phyloP scores from a whole-genome alignment of 2,113 vertebrate species.

The Tychaedon coryphoeus region DNA sequence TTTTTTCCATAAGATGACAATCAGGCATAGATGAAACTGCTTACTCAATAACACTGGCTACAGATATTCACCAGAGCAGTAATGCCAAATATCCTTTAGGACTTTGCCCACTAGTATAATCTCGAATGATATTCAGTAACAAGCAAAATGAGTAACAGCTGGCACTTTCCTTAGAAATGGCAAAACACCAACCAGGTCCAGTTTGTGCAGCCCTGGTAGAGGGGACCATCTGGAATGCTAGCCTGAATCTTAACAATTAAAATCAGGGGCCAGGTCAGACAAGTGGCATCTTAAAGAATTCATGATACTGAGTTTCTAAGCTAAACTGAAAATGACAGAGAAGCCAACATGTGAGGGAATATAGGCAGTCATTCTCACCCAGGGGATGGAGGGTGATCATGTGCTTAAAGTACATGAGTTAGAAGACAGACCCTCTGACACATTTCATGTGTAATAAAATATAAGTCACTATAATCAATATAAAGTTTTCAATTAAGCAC shows the following conservation, averaged over 20 bases:
- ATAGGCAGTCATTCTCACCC: not conserved
- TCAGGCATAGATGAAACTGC: not conserved
- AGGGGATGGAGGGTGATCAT: not conserved
- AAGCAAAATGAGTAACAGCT: constrained; percentile 39
- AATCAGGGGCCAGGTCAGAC: constrained; percentile 32
- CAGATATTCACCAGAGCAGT: not conserved
- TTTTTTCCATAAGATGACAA: not conserved
- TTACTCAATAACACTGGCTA: not conserved
- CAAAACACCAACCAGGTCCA: not conserved
- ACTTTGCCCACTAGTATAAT: constrained; percentile 3
- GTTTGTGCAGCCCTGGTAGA: not conserved
- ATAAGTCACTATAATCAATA: constrained; percentile 1
- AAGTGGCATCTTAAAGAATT: constrained; percentile 37
- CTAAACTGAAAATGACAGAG: constrained; percentile 40
- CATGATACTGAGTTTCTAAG: constrained; percentile 44
- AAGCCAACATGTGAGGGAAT: not conserved
- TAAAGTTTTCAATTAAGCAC: not conserved
- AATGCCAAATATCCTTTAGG: constrained; percentile 35
- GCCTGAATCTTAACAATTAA: constrained; percentile 36
- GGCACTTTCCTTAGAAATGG: constrained; percentile 1
- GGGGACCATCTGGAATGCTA: constrained; percentile 37
- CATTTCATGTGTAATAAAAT: not conserved
- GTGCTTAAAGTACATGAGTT: not conserved
- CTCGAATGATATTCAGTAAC: not conserved
- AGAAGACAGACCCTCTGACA: not conserved